Conservation (phyloP, 2,888 invertebrate species). For the Colostygia pectinataria region DNA sequence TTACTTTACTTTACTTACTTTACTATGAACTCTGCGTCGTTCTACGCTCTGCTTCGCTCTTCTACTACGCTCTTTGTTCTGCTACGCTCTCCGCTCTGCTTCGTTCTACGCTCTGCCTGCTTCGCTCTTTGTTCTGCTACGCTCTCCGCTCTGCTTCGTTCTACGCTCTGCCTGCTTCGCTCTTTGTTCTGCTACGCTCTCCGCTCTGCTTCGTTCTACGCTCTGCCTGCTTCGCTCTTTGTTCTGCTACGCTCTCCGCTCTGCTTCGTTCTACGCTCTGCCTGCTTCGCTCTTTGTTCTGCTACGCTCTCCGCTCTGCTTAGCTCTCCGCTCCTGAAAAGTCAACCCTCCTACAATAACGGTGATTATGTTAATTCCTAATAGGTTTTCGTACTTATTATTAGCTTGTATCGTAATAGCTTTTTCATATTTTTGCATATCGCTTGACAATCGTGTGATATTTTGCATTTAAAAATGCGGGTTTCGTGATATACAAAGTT, state of each 20-base stretch:
- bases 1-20: too few relatives aligned
- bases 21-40: too few relatives aligned
- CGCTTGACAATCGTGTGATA: slow-evolving; percentile 17
- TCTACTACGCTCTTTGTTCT: too few relatives aligned
- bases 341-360: slow-evolving; percentile 1
- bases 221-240: too few relatives aligned
- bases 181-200: too few relatives aligned
- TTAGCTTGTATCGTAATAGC: slow-evolving; percentile 31
- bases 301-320: slow-evolving; percentile 5
- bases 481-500: slow-evolving; percentile 23
- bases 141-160: slow-evolving; percentile 1
- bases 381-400: slow-evolving; percentile 32
- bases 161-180: too few relatives aligned
- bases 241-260: too few relatives aligned
- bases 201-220: too few relatives aligned
- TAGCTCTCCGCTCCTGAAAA: neutral
- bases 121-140: neutral
- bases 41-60: too few relatives aligned
- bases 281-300: neutral
- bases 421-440: slow-evolving; percentile 32
- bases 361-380: slow-evolving; percentile 33
- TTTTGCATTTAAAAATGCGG: slow-evolving; percentile 36
- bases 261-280: slow-evolving; percentile 5
- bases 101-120: too few relatives aligned
- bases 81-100: too few relatives aligned